Evolutionary conservation across 2,888 invertebrate species (phyloP), one percentile per base, ranked within the genome.

Genomic region (Argyresthia albistria): DNA sequence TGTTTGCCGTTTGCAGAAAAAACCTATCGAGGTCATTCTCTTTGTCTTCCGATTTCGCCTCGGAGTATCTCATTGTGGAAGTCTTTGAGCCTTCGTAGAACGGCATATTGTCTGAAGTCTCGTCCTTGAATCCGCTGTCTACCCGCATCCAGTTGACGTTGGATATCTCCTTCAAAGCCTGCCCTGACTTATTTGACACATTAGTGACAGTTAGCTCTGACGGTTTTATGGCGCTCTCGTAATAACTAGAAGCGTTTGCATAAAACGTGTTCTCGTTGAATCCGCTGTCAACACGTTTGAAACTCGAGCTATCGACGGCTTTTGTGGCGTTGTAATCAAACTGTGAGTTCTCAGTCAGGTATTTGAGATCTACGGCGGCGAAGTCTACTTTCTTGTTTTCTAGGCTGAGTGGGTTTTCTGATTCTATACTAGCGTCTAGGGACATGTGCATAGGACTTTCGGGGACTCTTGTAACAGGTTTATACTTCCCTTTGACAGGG

Each of bases 151-250:
- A 88, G 59, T 78, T 72, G 11, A 77, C 66, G 57, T 84, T 87
- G n/a, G 86, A 82, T 56, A 81, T 79, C 61, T 84, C 84, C 61
- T 77, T 83, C 54, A 84, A 66, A 15, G 68, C 80, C 55, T 67
- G 71, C 57, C 76, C 75, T 53, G 59, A 66, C 56, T 62, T 68
- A 46, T 54, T 59, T 53, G 76, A 71, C 52, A 67, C 51, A 57
- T 74, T 73, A 35, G 81, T 80, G 46, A 83, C 73, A 25, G 84
- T 86, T 58, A 86, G 59, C 62, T 84, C 86, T n/a, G 84, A 84
- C 39, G 83, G 83, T 66, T 83, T 84, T 79, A 86, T 86, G 74
- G 84, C 82, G 76, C 86, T 82, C 65, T 84, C 83, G 54, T 86
- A 86, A 58, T 84, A 84, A 71, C 86, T 84, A 61, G 83, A 83